phyloP scores from a whole-genome alignment of 2,113 vertebrate genomes.

The Vimba vimba region DNA sequence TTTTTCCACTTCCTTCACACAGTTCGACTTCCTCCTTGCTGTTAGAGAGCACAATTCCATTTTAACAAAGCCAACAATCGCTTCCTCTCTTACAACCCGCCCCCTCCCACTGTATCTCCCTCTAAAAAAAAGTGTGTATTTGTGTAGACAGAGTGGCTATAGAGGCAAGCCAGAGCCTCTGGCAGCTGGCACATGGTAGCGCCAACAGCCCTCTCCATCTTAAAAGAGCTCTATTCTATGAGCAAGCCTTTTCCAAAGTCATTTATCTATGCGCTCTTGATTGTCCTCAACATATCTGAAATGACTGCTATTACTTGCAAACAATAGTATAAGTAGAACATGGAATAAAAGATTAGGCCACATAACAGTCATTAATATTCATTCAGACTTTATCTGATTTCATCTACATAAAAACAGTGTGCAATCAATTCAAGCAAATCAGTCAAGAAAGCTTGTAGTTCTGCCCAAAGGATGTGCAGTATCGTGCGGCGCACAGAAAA shows the following conservation, averaged over 20 bases:
- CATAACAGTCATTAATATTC: conserved; percentile 19
- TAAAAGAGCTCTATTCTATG: conserved; percentile 22
- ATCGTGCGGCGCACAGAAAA: background rate
- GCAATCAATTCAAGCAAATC: background rate
- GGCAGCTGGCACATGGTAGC: conserved; percentile 64
- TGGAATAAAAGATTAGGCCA: background rate
- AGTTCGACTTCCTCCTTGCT: conserved; percentile 99
- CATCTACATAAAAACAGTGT: background rate
- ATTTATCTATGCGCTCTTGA: background rate
- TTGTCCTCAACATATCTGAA: background rate
- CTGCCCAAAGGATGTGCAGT: background rate
- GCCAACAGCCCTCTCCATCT: conserved; percentile 51
- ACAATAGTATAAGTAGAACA: conserved; percentile 30
- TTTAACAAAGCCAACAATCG: conserved; percentile 43
- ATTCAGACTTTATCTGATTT: background rate
- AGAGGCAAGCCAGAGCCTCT: conserved; percentile 50
- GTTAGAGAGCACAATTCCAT: conserved; percentile 50
- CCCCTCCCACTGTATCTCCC: conserved; percentile 39
- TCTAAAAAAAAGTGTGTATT: conserved; percentile 30
- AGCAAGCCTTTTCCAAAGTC: background rate
- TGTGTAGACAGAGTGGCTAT: conserved; percentile 31
- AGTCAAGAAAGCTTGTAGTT: background rate
- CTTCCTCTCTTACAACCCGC: conserved; percentile 43
- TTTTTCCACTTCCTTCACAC: conserved; percentile 99
- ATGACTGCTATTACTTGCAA: conserved; percentile 18